Base-by-base conservation (phyloP, 2,797 vertebrate species). In the Cheracebus regulus region DNA sequence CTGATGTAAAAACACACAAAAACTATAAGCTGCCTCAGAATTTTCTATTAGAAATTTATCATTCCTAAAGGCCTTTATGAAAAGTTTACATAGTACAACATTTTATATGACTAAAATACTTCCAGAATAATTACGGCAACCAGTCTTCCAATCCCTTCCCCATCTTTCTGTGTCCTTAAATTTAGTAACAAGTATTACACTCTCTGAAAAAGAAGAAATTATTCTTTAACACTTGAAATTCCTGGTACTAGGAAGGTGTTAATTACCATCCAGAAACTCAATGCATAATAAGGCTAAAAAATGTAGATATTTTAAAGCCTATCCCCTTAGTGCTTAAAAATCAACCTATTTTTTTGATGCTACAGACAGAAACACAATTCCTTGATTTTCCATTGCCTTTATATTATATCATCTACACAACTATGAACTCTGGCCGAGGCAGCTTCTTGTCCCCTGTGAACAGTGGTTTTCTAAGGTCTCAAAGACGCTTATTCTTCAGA, bases 141-240 rank as follows among this genome's bases (percentile, higher is more conserved):
- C 46, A 92, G 73, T 94, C 30, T 15, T 95, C 33, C 92, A 84
- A 67, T 9, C 39, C 36, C 39, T 57, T 88, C 17, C 41, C 30
- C 46, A 44, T 95, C 83, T 96, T 96, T 58, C 82, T 50, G 46
- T 10, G 70, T 79, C 46, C 36, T 85, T 96, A 92, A 50, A 92
- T 87, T 26, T 61, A 97, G 91, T 95, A 95, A 96, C 41, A 55
- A 95, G 76, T 84, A 96, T 57, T 92, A 26, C 44, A 94, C 64
- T 36, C 78, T 87, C 89, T 44, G 80, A 94, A 97, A 97, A 90
- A 80, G 28, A 90, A 96, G 22, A 97, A 91, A 73, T 90, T 94
- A 97, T 76, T 97, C 75, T 92, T 97, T 90, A 98, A 96, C 58
- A 88, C 4, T 97, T 96, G 85, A 96, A 95, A 97, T 95, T 95